Conservation (phyloP, 2,888 invertebrate genomes). For the Ichneumoninae sp. region DNA sequence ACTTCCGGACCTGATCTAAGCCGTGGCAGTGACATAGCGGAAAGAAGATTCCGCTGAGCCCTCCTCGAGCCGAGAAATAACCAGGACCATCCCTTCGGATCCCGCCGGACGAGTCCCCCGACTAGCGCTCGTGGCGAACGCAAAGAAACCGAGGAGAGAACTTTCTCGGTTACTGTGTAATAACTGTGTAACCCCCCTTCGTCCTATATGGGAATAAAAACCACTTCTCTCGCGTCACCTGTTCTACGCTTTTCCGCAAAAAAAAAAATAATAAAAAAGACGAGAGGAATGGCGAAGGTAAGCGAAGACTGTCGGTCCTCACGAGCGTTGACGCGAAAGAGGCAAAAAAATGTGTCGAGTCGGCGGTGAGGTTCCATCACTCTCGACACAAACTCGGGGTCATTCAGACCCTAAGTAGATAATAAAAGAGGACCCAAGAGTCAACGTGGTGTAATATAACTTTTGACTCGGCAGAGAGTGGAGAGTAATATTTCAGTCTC, state of each 20-base stretch:
- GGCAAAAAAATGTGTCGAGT: slow-evolving; percentile 42
- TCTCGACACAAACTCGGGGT: background rate
- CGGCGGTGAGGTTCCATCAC: slow-evolving; percentile 36
- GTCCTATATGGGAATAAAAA: slow-evolving; percentile 36
- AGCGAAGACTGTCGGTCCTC: slow-evolving; percentile 22
- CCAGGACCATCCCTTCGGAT: slow-evolving; percentile 19
- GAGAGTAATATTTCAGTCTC: slow-evolving; percentile 14
- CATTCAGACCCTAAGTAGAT: background rate
- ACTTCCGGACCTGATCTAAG: slow-evolving; percentile 38
- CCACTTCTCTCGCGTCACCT: slow-evolving; percentile 26
- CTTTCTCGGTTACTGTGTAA: slow-evolving; percentile 24
- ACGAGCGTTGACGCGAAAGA: slow-evolving; percentile 32
- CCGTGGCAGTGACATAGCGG: slow-evolving; percentile 8
- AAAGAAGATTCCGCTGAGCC: slow-evolving; percentile 29
- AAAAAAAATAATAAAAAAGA: slow-evolving; percentile 19
- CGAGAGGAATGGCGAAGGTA: slow-evolving; percentile 11
- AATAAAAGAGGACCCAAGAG: background rate
- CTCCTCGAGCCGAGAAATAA: slow-evolving; percentile 22
- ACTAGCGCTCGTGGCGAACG: slow-evolving; percentile 2
- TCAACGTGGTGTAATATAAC: slow-evolving; percentile 22
- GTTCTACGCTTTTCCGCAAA: slow-evolving; percentile 11
- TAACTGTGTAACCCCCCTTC: slow-evolving; percentile 40
- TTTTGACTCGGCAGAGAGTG: slow-evolving; percentile 8
- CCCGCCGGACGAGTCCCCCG: slow-evolving; percentile 8
- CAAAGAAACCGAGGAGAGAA: slow-evolving; percentile 20